Evolutionary conservation across 2,797 vertebrate species (phyloP), one percentile per base, ranked within the genome.

Genomic region (Megalops cyprinoides): DNA sequence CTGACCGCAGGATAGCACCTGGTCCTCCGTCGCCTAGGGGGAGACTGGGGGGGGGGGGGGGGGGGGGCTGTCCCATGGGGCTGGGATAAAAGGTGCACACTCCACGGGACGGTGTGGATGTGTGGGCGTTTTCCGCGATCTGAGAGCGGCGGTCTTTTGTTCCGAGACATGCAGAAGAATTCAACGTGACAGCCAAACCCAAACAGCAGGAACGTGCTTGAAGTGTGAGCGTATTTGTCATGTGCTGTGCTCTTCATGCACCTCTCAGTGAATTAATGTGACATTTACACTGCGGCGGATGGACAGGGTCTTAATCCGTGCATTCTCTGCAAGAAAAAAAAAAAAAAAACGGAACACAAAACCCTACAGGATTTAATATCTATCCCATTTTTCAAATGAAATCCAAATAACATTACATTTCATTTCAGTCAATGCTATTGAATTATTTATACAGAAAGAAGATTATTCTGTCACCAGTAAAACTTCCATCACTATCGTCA

Each of bases 1-100:
- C 94, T 93, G 82, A 88, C 86, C 87, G 89, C 77, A 85, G 82
- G 88, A 87, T 85, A 89, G 92, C 96, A 97, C 95, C 96, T 97
- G 96, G 94, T 92, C 91, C 94, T 88, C 84, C 84, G 81, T 87
- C 88, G 90, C 94, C 90, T 31, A n/a, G 87, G 86, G 92, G 92
- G 91, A 88, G 23, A 62, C 3, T 55, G 91, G 90, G 87, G 88
- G 88, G 89, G 81, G 81, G 85, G 86, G 82, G 88, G n/a, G n/a
- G n/a, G n/a, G 92, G 87, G 89, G 87, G 60, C 85, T 85, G 84
- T 93, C 94, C 93, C 86, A 81, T 60, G 91, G 94, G 93, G 92
- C 85, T 81, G 78, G 85, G 84, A 81, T 83, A 91, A 88, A 87
- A 92, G 92, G 92, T 91, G 92, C 92, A 92, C 87, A 87, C 87